phyloP scores from a whole-genome alignment of 2,888 invertebrate species.

The Linnaemya tessellans region DNA sequence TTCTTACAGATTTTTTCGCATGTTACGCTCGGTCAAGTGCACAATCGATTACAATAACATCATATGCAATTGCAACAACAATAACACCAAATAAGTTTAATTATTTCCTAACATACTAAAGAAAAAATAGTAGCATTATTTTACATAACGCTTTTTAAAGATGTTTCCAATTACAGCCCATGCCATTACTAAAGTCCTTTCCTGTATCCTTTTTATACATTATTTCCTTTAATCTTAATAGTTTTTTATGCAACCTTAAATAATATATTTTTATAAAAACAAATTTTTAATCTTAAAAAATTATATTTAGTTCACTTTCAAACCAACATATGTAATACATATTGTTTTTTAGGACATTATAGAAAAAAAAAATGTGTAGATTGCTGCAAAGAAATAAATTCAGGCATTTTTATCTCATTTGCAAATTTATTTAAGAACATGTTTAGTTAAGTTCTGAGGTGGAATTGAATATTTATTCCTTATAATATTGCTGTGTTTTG shows the following conservation, averaged over 20 bases:
- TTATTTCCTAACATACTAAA: conserved; percentile 25
- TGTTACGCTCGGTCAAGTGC: conserved; percentile 78
- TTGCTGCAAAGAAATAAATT: neutral
- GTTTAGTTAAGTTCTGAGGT: neutral
- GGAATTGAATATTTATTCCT: neutral
- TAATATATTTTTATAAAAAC: neutral
- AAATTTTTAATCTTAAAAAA: neutral
- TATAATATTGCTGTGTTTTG: neutral
- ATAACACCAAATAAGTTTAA: conserved; percentile 61
- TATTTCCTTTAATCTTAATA: conserved; percentile 16
- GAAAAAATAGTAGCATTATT: conserved; percentile 57
- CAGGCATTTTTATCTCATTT: neutral
- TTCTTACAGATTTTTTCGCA: conserved; percentile 78
- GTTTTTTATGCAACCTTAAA: conserved; percentile 21
- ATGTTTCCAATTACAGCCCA: neutral
- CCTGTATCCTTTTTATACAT: neutral
- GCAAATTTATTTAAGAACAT: neutral
- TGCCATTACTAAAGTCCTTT: neutral
- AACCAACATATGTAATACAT: neutral
- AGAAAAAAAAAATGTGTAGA: neutral
- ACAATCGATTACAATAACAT: conserved; percentile 75
- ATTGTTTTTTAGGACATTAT: neutral
- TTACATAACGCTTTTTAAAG: conserved; percentile 4
- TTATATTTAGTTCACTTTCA: conserved; percentile 2
- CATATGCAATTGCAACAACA: conserved; percentile 72